Percentiles rank a stretch among this genome's conserved stretches.
phyloP scores from a whole-genome alignment of 2,113 vertebrate species.

The Pelvicachromis taeniatus region DNA sequence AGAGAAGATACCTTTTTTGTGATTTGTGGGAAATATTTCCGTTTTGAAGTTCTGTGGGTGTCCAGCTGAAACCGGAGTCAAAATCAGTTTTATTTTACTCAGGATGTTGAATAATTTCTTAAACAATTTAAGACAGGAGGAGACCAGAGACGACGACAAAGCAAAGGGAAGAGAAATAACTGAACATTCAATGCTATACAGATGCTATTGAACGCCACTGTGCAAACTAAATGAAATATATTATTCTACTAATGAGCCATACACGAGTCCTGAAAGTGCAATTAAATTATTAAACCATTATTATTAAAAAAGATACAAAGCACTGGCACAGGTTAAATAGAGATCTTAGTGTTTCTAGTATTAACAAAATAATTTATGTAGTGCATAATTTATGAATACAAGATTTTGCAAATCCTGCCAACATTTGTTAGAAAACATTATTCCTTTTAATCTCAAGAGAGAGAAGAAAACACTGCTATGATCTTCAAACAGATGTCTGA shows the following conservation, averaged over 20 bases:
- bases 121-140: slow-evolving; percentile 15
- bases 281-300: slow-evolving; percentile 37
- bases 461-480: slow-evolving; percentile 28
- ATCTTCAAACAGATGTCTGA: slow-evolving; percentile 51
- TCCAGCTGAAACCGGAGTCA: slow-evolving; percentile 75
- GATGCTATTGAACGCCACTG: slow-evolving; percentile 1
- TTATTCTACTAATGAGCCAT: slow-evolving; percentile 24
- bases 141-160: slow-evolving; percentile 31
- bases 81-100: slow-evolving; percentile 36
- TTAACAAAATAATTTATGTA: slow-evolving; percentile 34
- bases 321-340: slow-evolving; percentile 37
- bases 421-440: slow-evolving; percentile 49
- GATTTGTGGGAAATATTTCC: slow-evolving; percentile 81
- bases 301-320: slow-evolving; percentile 10
- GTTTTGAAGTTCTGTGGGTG: slow-evolving; percentile 84
- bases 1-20: slow-evolving; percentile 79
- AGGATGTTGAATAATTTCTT: slow-evolving; percentile 9
- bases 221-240: slow-evolving; percentile 19
- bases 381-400: slow-evolving; percentile 44
- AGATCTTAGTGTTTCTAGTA: slow-evolving; percentile 30
- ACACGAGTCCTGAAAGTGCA: slow-evolving; percentile 33
- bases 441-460: slow-evolving; percentile 45
- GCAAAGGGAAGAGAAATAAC: neutral
- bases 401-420: slow-evolving; percentile 18
- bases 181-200: slow-evolving; percentile 13